Evolutionary conservation across 2,888 invertebrate species (phyloP).

Genomic region (Marasmarcha lunaedactyla): DNA sequence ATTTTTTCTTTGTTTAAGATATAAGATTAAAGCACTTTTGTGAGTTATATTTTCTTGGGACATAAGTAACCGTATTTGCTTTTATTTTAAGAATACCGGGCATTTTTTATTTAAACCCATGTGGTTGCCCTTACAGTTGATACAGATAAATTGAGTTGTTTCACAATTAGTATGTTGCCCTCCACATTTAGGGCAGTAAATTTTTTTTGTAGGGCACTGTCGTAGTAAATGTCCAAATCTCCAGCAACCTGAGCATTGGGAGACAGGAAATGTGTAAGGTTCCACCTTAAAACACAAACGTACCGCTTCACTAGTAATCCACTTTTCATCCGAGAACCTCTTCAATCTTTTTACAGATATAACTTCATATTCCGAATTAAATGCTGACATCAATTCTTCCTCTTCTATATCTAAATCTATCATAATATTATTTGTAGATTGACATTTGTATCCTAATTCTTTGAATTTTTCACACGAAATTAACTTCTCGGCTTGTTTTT

Average conservation of each 20-base stretch:
- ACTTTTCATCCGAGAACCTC: no score
- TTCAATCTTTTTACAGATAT: no score
- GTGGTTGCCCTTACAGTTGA: neutral
- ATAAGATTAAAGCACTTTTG: no score
- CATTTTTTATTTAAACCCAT: neutral
- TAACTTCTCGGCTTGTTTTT: no score
- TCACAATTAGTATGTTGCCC: neutral
- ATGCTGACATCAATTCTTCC: no score
- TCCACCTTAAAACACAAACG: constrained; percentile 4
- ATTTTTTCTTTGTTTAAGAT: no score
- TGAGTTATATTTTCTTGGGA: neutral
- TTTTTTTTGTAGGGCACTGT: neutral
- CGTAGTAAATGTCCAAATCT: neutral
- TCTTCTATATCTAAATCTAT: no score
- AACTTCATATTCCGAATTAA: no score
- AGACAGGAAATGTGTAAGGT: constrained; percentile 1
- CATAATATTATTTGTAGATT: no score
- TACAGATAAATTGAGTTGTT: neutral
- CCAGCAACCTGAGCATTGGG: constrained; percentile 3
- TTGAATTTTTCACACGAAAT: no score
- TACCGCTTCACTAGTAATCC: constrained; percentile 1
- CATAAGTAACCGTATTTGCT: neutral
- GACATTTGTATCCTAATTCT: no score
- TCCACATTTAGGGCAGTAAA: neutral
- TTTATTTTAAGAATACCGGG: neutral